These are phyloP conservation scores for Drosophila pseudoananassae DNA, from an alignment of 1,140 invertebrate species.

Conservation along the genomic window DNA sequence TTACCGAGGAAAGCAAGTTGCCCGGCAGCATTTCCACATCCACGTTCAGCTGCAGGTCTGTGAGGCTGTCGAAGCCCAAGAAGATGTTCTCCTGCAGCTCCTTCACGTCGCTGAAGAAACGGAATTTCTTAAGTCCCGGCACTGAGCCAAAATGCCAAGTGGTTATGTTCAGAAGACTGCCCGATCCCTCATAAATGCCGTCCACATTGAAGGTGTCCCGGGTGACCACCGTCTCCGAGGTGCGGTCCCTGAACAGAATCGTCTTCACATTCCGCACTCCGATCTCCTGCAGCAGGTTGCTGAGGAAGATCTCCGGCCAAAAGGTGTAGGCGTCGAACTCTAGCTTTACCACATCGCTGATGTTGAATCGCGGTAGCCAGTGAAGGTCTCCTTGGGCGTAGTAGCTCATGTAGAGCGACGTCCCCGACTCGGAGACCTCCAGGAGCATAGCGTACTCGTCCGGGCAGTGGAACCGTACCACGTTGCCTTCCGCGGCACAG, in stretches of 20 bases:
- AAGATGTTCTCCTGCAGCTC: constrained; percentile 50
- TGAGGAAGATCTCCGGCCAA: constrained; percentile 54
- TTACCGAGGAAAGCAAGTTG: constrained; percentile 40
- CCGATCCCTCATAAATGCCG: background rate
- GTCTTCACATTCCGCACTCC: constrained; percentile 43
- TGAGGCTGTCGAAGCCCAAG: constrained; percentile 50
- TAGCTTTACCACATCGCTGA: constrained; percentile 46
- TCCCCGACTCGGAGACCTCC: constrained; percentile 52
- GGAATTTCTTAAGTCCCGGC: constrained; percentile 47
- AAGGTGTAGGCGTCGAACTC: constrained; percentile 68
- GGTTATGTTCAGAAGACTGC: constrained; percentile 6
- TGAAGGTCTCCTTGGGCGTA: constrained; percentile 28
- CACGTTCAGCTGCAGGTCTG: constrained; percentile 43
- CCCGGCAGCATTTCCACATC: constrained; percentile 38
- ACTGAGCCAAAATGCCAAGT: constrained; percentile 57
- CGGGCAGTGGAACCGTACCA: constrained; percentile 56
- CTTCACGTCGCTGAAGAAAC: constrained; percentile 45
- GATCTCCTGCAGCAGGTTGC: constrained; percentile 37
- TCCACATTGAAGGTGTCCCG: background rate
- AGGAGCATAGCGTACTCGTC: constrained; percentile 67
- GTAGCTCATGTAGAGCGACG: constrained; percentile 61
- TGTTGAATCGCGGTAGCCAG: constrained; percentile 58
- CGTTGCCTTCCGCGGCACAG: constrained; percentile 60
- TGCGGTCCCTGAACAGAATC: constrained; percentile 61
- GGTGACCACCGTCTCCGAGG: constrained; percentile 28